Conservation (phyloP, 2,888 invertebrate genomes). For the Cryptocheilus praepositus region DNA sequence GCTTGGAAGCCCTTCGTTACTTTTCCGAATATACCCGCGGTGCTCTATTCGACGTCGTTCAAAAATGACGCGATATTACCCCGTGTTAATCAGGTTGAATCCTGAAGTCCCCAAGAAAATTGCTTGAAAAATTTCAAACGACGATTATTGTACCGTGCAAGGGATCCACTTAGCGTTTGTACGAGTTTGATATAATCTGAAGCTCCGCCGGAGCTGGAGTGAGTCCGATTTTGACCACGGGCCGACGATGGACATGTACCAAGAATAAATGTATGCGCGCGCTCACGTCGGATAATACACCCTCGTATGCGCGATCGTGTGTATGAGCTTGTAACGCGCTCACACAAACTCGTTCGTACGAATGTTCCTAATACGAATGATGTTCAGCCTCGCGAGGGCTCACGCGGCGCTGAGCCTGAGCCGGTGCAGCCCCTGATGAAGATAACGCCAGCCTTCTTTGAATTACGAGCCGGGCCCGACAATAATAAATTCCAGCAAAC, state of each 20-base stretch:
- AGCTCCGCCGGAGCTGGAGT: no score
- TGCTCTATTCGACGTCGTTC: no score
- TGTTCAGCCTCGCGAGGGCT: conserved; percentile 55
- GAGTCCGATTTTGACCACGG: no score
- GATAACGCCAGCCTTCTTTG: conserved; percentile 74
- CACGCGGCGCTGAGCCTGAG: conserved; percentile 58
- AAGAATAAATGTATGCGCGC: conserved; percentile 30
- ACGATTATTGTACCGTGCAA: no score
- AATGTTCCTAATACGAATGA: conserved; percentile 55
- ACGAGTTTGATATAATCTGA: no score
- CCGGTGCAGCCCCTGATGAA: conserved; percentile 70
- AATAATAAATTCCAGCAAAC: conserved; percentile 74
- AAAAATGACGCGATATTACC: no score
- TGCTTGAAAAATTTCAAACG: no score
- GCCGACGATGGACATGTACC: conserved; percentile 24
- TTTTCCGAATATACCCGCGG: no score
- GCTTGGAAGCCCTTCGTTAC: no score
- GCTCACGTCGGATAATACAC: conserved; percentile 4
- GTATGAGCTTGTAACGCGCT: not conserved
- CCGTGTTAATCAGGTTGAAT: no score
- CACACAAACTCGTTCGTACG: conserved; percentile 15
- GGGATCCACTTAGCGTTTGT: no score
- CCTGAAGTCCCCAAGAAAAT: no score
- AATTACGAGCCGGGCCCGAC: conserved; percentile 71
- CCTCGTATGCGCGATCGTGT: not conserved